Conservation (phyloP, 2,797 vertebrate genomes). For the Lutra lutra region DNA sequence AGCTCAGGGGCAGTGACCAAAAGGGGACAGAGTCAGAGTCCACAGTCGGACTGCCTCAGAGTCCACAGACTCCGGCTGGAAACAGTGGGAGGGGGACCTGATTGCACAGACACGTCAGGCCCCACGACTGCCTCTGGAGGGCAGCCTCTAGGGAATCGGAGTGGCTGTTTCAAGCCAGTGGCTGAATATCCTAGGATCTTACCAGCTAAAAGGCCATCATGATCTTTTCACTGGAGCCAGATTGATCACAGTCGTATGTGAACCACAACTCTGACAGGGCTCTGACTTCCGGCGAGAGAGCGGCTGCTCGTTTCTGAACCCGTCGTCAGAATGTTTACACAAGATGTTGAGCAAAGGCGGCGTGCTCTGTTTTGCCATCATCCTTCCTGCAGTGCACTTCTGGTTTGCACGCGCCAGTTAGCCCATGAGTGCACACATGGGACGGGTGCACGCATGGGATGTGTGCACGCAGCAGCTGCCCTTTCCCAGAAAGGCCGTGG, state of each 20-base stretch:
- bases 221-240: neutral
- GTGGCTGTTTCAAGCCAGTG: too few species aligned
- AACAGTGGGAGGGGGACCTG: neutral
- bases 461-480: fast-evolving
- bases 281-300: neutral
- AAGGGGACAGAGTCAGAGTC: neutral
- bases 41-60: neutral
- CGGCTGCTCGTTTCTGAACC: fast-evolving
- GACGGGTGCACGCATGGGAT: fast-evolving
- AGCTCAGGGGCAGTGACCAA: neutral
- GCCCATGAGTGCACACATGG: fast-evolving
- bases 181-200: neutral
- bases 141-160: neutral
- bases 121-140: neutral
- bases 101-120: fast-evolving
- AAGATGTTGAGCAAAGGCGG: fast-evolving
- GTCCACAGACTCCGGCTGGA: too few species aligned
- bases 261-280: neutral
- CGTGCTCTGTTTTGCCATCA: fast-evolving
- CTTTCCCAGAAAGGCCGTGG: fast-evolving
- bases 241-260: neutral
- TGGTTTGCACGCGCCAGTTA: fast-evolving
- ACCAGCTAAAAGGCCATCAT: neutral
- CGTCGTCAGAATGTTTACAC: fast-evolving
- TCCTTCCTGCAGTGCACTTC: fast-evolving